Evolutionary conservation across 2,113 vertebrate species (phyloP).

Genomic region (Elachura formosa): DNA sequence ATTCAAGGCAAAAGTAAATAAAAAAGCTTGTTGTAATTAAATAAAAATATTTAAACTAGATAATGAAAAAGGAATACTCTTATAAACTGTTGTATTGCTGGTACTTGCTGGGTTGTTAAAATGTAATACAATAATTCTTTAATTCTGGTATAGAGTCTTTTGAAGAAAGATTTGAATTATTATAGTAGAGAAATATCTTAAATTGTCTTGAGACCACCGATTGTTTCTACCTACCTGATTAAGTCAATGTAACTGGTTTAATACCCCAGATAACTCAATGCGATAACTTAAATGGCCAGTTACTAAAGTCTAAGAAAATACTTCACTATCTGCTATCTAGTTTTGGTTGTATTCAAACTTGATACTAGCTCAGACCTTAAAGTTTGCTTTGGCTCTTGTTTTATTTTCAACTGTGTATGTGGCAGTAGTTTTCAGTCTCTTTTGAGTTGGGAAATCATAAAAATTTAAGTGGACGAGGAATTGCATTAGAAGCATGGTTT

Average conservation of each 20-base stretch:
- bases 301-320: neutral
- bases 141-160: neutral
- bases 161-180: neutral
- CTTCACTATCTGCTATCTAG: neutral
- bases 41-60: neutral
- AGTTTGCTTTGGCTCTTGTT: neutral
- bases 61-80: conserved; percentile 28
- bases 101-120: conserved; percentile 5
- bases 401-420: neutral
- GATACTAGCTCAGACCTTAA: neutral
- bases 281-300: neutral
- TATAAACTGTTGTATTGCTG: neutral
- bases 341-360: neutral
- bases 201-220: neutral
- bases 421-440: neutral
- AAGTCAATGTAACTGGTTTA: neutral
- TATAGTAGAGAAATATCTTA: neutral
- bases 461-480: neutral
- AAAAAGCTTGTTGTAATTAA: conserved; percentile 30
- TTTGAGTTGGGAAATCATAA: neutral
- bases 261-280: neutral
- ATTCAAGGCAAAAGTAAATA: conserved; percentile 17
- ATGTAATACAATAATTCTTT: neutral
- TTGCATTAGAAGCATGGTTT: neutral
- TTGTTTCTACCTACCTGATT: neutral